Conservation (phyloP, 2,113 vertebrate species). For the Corvus moneduloides region DNA sequence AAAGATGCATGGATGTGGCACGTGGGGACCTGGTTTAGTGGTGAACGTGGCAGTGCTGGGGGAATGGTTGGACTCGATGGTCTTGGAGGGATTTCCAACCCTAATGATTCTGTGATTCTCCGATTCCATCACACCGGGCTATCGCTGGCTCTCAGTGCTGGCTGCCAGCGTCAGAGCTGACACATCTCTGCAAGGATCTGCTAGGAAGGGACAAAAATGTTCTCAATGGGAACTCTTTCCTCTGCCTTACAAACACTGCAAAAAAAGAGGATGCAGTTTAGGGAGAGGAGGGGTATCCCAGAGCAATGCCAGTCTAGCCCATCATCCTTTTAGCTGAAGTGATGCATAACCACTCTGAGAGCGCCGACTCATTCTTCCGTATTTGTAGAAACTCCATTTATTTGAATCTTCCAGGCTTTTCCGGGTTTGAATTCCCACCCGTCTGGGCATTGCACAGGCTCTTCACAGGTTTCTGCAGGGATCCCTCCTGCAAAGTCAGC, state of each 20-base stretch:
- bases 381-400: background rate
- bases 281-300: background rate
- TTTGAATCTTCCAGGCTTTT: background rate
- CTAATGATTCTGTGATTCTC: background rate
- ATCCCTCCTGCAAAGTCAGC: background rate
- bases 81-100: background rate
- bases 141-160: background rate
- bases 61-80: accelerated
- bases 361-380: accelerated
- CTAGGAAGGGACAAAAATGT: background rate
- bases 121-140: background rate
- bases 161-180: background rate
- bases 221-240: background rate
- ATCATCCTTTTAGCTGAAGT: background rate
- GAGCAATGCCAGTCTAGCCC: background rate
- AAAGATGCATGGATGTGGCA: background rate
- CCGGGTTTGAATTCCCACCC: background rate
- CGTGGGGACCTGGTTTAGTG: accelerated
- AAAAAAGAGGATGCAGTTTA: background rate
- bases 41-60: background rate
- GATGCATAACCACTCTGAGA: background rate
- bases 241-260: background rate
- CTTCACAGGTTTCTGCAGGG: background rate
- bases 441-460: background rate
- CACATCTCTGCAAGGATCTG: background rate